These are phyloP conservation scores for Phalloptychus januarius DNA, from an alignment of 2,797 vertebrate species.

Conservation along the genomic window DNA sequence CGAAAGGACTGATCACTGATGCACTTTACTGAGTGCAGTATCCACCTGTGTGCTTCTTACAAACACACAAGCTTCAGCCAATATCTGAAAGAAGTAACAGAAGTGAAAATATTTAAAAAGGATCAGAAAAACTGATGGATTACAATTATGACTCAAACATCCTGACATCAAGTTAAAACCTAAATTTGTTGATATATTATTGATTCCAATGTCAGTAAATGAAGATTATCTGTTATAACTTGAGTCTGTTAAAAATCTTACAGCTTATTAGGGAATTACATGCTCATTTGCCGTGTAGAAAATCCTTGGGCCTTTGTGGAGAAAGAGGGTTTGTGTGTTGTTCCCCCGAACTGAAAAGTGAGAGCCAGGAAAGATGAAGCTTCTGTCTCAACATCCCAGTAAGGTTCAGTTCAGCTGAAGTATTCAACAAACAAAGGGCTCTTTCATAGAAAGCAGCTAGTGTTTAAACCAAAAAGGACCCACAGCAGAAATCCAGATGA, in stretches of 20 bases:
- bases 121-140: background rate
- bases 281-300: background rate
- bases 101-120: background rate
- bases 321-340: background rate
- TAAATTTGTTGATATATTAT: background rate
- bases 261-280: background rate
- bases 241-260: background rate
- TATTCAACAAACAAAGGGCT: background rate
- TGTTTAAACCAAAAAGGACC: background rate
- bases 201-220: background rate
- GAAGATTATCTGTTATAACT: background rate
- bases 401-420: background rate
- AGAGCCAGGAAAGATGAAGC: background rate
- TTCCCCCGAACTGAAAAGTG: background rate
- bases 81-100: background rate
- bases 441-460: background rate
- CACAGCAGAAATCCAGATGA: background rate
- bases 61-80: background rate
- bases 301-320: background rate
- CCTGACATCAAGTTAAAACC: background rate
- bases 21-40: background rate
- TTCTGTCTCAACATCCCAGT: background rate
- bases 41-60: background rate
- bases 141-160: background rate
- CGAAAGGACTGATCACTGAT: background rate